phyloP scores from a whole-genome alignment of 2,113 vertebrate genomes.

The Orthonyx spaldingii region DNA sequence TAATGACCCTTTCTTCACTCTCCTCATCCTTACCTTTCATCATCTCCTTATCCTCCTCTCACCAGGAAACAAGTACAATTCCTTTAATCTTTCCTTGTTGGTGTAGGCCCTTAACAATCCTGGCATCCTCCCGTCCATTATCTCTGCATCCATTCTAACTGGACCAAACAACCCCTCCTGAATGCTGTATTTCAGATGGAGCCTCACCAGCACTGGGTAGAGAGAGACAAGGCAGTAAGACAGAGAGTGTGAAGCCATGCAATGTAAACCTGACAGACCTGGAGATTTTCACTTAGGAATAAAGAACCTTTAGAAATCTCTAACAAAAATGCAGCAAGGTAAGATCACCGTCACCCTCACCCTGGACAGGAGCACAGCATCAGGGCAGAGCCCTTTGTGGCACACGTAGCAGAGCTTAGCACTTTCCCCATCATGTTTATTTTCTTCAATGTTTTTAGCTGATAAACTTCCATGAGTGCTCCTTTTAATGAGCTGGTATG shows the following conservation, averaged over 20 bases:
- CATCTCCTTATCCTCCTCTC: background rate
- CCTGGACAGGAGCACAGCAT: background rate
- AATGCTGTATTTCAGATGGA: background rate
- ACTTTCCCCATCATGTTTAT: background rate
- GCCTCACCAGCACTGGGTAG: background rate
- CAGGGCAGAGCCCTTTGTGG: background rate
- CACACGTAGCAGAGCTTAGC: background rate
- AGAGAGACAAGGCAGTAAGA: background rate
- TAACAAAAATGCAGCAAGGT: background rate
- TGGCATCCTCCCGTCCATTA: background rate
- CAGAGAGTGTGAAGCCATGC: background rate
- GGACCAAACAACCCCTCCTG: background rate
- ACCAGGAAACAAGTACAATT: background rate
- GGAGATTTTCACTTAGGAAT: background rate
- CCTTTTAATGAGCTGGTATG: background rate
- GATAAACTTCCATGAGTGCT: background rate
- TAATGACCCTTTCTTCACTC: background rate
- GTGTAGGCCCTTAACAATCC: background rate
- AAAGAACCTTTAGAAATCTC: background rate
- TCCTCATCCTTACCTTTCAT: background rate
- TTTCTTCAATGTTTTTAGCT: background rate
- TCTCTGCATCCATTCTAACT: background rate
- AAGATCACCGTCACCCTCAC: background rate
- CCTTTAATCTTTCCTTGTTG: background rate
- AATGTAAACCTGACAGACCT: background rate